These are phyloP conservation scores for Corythaeola cristata DNA, from an alignment of 2,113 vertebrate genomes.

Conservation along the genomic window DNA sequence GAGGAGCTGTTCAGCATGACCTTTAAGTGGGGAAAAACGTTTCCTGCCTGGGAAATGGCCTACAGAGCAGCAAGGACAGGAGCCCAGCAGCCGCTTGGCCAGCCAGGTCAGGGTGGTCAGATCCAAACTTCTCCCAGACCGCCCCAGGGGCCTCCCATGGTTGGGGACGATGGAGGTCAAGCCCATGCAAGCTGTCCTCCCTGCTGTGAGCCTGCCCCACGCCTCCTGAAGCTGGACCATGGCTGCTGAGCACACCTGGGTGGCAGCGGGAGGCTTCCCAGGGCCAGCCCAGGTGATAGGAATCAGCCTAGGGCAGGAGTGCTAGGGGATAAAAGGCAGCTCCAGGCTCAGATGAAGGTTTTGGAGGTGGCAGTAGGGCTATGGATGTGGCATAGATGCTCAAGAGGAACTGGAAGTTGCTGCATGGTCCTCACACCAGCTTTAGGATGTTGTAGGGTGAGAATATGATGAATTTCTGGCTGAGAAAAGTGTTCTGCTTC, in stretches of 20 bases:
- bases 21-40: neutral
- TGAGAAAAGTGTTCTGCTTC: neutral
- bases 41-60: neutral
- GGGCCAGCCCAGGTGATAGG: neutral
- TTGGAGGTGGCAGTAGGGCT: fast-evolving
- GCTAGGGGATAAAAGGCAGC: neutral
- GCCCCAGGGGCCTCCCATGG: neutral
- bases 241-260: neutral
- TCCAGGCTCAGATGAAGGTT: fast-evolving
- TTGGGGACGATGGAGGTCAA: neutral
- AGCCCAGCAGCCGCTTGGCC: neutral
- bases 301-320: neutral
- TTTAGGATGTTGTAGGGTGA: neutral
- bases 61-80: neutral
- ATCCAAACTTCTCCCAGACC: neutral
- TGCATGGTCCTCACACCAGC: fast-evolving
- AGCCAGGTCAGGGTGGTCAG: neutral
- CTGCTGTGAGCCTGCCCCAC: fast-evolving
- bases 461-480: neutral
- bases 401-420: neutral
- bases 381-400: neutral
- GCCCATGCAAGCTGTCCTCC: neutral
- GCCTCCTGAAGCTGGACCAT: neutral
- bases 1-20: neutral
- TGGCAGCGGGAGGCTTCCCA: neutral